These are phyloP conservation scores for Sylvilagus floridanus DNA, from an alignment of 2,797 vertebrate genomes.

Conservation along the genomic window DNA sequence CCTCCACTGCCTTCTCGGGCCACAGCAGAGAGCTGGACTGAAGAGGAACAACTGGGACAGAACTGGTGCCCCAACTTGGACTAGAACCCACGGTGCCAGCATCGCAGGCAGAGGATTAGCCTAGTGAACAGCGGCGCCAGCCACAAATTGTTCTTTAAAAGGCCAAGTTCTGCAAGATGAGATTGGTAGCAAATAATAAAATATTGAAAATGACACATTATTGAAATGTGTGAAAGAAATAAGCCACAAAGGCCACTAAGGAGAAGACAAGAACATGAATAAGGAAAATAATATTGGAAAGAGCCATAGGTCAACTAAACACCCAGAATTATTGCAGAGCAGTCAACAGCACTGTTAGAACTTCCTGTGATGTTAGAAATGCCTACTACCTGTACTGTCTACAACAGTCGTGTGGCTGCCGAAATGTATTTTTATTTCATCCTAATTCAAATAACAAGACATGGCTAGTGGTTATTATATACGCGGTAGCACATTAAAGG, in stretches of 20 bases:
- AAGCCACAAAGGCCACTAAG: background rate
- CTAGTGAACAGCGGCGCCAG: too few species aligned
- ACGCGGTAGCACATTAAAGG: background rate
- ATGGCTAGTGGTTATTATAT: background rate
- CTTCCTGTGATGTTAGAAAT: background rate
- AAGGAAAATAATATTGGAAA: background rate
- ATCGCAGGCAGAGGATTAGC: too few species aligned
- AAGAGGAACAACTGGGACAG: too few species aligned
- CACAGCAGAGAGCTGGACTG: too few species aligned
- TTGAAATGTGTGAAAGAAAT: slow-evolving; percentile 22
- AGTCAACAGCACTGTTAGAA: slow-evolving; percentile 8
- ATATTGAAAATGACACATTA: slow-evolving; percentile 2
- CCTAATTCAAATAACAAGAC: slow-evolving; percentile 44
- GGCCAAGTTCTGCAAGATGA: background rate
- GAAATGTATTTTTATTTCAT: slow-evolving; percentile 39
- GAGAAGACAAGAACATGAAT: background rate
- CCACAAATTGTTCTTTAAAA: background rate
- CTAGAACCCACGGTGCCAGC: too few species aligned
- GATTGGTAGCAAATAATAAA: slow-evolving; percentile 17
- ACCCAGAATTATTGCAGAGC: background rate
- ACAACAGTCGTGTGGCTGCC: background rate
- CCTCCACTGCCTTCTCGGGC: too few species aligned
- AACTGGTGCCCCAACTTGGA: too few species aligned
- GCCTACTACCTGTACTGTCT: background rate
- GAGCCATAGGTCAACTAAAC: background rate